Percentiles rank a stretch among this genome's conserved stretches.
Evolutionary conservation across 1,140 invertebrate species (phyloP).

Genomic region (Aethina tumida): DNA sequence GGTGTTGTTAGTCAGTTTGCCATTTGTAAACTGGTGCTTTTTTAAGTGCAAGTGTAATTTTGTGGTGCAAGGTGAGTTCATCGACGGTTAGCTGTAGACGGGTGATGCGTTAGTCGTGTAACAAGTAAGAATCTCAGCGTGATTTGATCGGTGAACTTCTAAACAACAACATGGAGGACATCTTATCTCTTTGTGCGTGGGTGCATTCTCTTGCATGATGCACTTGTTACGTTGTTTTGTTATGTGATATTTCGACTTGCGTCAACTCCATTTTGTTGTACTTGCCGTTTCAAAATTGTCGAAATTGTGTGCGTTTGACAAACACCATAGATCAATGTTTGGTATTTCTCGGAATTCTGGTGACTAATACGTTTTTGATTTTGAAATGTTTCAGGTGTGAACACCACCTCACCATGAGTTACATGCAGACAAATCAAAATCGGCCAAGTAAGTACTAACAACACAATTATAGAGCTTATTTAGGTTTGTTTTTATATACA

Average conservation of each 20-base stretch:
- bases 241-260: background rate
- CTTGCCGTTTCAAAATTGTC: too few species aligned
- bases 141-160: conserved; percentile 3
- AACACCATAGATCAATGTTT: background rate
- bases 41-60: conserved; percentile 15
- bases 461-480: too few species aligned
- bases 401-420: conserved; percentile 51
- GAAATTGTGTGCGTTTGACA: background rate
- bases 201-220: conserved; percentile 14
- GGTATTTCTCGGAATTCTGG: background rate
- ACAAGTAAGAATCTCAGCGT: background rate
- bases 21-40: conserved; percentile 10
- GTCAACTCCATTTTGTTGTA: background rate
- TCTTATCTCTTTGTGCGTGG: conserved; percentile 27
- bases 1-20: conserved; percentile 15
- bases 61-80: conserved; percentile 17
- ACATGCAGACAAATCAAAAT: conserved; percentile 64
- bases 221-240: conserved; percentile 9
- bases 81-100: conserved; percentile 2
- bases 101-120: conserved; percentile 1
- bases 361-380: conserved; percentile 1
- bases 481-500: too few species aligned
- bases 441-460: conserved; percentile 60
- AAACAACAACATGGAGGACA: conserved; percentile 25
- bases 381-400: conserved; percentile 24